Evolutionary conservation across 2,888 invertebrate species (phyloP), one percentile per base, ranked within the genome.

Genomic region (Euproctis similis): DNA sequence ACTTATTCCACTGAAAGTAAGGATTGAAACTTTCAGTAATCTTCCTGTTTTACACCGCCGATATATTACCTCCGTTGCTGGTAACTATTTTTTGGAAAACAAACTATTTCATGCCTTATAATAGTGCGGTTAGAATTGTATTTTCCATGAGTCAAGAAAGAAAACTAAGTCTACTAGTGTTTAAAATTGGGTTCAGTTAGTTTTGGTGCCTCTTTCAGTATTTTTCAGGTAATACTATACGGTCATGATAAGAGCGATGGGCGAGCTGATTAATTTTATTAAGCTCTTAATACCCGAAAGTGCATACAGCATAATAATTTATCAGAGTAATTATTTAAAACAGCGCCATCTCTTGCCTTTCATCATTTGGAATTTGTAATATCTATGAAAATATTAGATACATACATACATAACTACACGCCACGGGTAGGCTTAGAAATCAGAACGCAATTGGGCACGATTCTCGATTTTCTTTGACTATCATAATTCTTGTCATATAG

Each of bases 151-250:
- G 1, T 1, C 1, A 1, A 0, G 12, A 6, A 8, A 13, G 18
- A 27, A 30, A 24, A 31, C 14, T 26, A 31, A 34, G 30, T 28
- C 33, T 28, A 28, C 8, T 33, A 41, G 45, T 62, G 53, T 69
- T 69, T 65, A 68, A 70, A 72, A 71, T 70, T 68, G 64, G 67
- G 55, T 58, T 49, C 44, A 53, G 52, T 65, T 63, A 68, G 60
- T 71, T 70, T 58, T 59, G 54, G 52, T 47, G 44, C 36, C 36
- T 30, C 45, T 52, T 39, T 34, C 42, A 38, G 34, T 43, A 49
- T 48, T 43, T 55, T 48, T 36, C 31, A 37, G 44, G 31, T 46
- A 44, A 48, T 39, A 25, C 35, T 6, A 14, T 12, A 16, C 29
- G 24, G 22, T 8, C 10, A 23, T 27, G 34, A 19, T 24, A 4